Base-by-base conservation (phyloP, 1,140 invertebrate genomes). In the Polyergus mexicanus region DNA sequence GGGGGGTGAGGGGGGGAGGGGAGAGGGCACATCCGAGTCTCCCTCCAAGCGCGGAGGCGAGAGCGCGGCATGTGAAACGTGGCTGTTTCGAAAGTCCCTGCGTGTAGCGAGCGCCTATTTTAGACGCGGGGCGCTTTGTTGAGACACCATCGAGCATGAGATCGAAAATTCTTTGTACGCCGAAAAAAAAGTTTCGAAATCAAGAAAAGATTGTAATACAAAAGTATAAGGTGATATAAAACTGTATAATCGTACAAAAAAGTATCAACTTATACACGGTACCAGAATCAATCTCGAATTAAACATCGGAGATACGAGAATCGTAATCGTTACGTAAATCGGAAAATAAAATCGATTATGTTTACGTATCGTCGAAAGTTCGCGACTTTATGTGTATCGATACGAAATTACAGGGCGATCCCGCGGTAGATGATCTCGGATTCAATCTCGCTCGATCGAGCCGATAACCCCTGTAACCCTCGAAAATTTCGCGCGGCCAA, bases 51-150 rank as follows among this genome's bases (percentile, higher is more conserved):
- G 78, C 47, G 78, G 83, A 76, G 85, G 88, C 87, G 66, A 47
- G 69, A 66, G 88, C 80, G 87, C 56, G 80, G 77, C 66, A 83
- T 83, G 83, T 90, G 86, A 89, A 90, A 90, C 88, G 88, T 89
- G 88, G 89, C 88, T 88, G 75, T 90, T 90, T 90, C 88, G 89
- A 90, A 90, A 90, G 89, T 90, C 85, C 28, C 89, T 77, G 84
- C 63, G 86, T 63, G 89, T 51, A 80, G 25, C 78, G 69, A 51
- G 16, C 76, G 83, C 89, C 89, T 88, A 89, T 90, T 90, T 90
- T 90, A 90, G 89, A 90, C 77, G 80, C 78, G 78, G 68, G 66
- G 78, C 54, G 68, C 68, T 72, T 58, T 44, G 68, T 72, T 32
- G 54, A 72, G 38, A 84, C 58, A 35, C 13, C 28, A 41, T 41